Evolutionary conservation across 2,797 vertebrate species (phyloP), one percentile per base, ranked within the genome.

Genomic region (Cephalopachus bancanus): DNA sequence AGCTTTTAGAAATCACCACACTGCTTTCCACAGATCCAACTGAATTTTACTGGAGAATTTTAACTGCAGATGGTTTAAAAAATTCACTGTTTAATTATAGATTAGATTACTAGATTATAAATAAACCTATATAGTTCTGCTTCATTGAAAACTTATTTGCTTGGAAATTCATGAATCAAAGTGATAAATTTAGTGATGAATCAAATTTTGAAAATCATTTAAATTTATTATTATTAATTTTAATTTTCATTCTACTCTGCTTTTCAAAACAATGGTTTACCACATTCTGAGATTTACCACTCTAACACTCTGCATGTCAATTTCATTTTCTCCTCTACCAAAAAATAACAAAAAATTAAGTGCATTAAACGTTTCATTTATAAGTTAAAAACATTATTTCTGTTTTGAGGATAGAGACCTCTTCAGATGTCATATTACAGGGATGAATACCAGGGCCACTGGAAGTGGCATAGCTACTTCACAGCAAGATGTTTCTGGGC

Each of bases 341-440:
- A 28, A 69, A 92, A 62, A 19, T 33, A 30, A 79, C 26, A 67
- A 89, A 59, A 64, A 49, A 57, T 33, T 22, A 81, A 76, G 8
- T 71, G 24, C 62, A 65, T 62, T 80, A 74, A 80, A 89, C 92
- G 33, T 67, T 91, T 78, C 10, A 80, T 64, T 96, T 94, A 69
- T 37, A 88, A 92, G 53, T 84, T 91, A 37, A 57, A 15, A 93
- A 22, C 49, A 6, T 2, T 3, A 49, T 59, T 83, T 59, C n/a
- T 92, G 20, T n/a, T 64, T 83, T 92, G 44, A 94, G 49, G 28
- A 97, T 71, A 44, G n/a, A 95, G 53, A 95, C 55, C 14, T 89
- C 51, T 33, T 53, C 37, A 44, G 33, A 76, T 69, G 71, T 85
- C 84, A 64, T 37, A 51, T 33, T 71, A 75, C 8, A 89, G 7